A percentile compares a stretch with the other conserved stretches of the same genome.
phyloP scores from a whole-genome alignment of 2,888 invertebrate genomes.

The Tromatobia lineatoria region DNA sequence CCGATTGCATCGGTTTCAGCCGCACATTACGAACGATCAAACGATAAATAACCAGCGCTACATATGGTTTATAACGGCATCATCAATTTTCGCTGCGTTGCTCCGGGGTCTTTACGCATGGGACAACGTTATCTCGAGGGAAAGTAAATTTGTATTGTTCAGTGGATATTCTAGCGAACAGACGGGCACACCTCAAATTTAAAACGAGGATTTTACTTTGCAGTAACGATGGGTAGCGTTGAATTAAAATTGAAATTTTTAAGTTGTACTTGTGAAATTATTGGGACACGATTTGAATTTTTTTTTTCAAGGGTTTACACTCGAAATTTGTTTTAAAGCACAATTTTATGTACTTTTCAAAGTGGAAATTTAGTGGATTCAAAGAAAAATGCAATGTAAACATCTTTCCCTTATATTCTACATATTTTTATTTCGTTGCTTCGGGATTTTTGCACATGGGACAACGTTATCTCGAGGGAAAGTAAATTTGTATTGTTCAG shows the following conservation, averaged over 20 bases:
- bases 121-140: conserved; percentile 49
- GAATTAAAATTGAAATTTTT: too few relatives aligned
- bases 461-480: conserved; percentile 48
- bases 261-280: too few relatives aligned
- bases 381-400: too few relatives aligned
- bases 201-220: too few relatives aligned
- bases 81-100: conserved; percentile 53
- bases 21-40: conserved; percentile 49
- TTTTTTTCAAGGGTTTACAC: too few relatives aligned
- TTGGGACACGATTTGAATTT: too few relatives aligned
- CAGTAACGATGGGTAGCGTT: too few relatives aligned
- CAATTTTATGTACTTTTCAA: too few relatives aligned
- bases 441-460: conserved; percentile 37
- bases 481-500: conserved; percentile 2
- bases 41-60: conserved; percentile 64
- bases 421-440: neutral
- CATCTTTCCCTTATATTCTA: too few relatives aligned
- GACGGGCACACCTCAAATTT: neutral
- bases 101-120: conserved; percentile 41
- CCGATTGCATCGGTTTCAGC: neutral
- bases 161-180: too few relatives aligned
- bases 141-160: conserved; percentile 6
- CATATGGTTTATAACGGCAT: conserved; percentile 64
- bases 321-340: too few relatives aligned
- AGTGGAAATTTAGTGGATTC: too few relatives aligned